phyloP scores from a whole-genome alignment of 1,140 invertebrate species.

The Drosophila rhopaloa region DNA sequence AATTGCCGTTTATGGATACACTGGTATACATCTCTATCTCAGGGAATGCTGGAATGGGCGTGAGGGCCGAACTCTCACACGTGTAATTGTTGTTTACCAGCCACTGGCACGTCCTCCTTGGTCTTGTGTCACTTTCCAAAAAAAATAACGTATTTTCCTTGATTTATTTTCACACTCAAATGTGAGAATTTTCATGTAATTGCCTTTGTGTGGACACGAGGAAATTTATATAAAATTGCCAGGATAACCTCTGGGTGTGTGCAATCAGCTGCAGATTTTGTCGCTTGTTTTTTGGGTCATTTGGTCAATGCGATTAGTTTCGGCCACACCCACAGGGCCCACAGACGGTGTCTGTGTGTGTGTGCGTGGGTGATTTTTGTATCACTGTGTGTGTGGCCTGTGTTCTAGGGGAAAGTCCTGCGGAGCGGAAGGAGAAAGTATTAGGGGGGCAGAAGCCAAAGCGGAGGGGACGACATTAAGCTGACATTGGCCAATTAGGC shows the following conservation, averaged over 20 bases:
- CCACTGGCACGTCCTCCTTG: slow-evolving; percentile 36
- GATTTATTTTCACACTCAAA: slow-evolving; percentile 70
- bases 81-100: slow-evolving; percentile 54
- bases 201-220: slow-evolving; percentile 58
- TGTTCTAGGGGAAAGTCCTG: slow-evolving; percentile 48
- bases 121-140: slow-evolving; percentile 1
- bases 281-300: slow-evolving; percentile 76
- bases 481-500: slow-evolving; percentile 80
- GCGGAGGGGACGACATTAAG: slow-evolving; percentile 65
- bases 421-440: slow-evolving; percentile 11
- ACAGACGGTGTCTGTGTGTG: slow-evolving; percentile 7
- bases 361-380: background rate
- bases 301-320: slow-evolving; percentile 74
- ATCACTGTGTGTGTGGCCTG: background rate
- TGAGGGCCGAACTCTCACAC: background rate
- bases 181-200: slow-evolving; percentile 68
- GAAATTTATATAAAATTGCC: slow-evolving; percentile 67
- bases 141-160: slow-evolving; percentile 47
- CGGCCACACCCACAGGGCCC: slow-evolving; percentile 49
- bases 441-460: background rate
- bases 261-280: slow-evolving; percentile 76
- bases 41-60: slow-evolving; percentile 19
- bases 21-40: slow-evolving; percentile 22
- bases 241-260: slow-evolving; percentile 50
- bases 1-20: slow-evolving; percentile 56